Evolutionary conservation across 2,797 vertebrate species (phyloP), one percentile per base, ranked within the genome.

Genomic region (Falco peregrinus): DNA sequence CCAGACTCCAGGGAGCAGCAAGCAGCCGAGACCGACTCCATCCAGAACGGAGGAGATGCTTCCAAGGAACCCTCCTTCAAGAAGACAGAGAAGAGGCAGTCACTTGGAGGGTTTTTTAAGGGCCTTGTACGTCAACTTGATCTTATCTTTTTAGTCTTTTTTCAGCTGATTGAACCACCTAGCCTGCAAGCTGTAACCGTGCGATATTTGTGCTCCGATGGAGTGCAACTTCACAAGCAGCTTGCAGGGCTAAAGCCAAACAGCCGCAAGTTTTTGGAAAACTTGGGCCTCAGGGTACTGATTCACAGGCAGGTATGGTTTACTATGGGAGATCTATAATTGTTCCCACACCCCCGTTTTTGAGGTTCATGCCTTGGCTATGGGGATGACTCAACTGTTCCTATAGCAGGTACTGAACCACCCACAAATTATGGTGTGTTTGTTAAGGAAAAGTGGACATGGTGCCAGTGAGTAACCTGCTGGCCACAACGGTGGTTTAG

Each of bases 101-200:
- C 99, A 84, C 98, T 99, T 11, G 98, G 99, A 33, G 97, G 98
- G 77, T 99, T 99, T 97, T 99, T 99, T 88, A 99, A 99, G 98
- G 98, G 96, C 96, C 98, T 99, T 98, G 99, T 99, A 98, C 26
- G 98, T 96, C 84, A 11, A 33, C 21, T 93, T 94, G 33, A 5
- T 69, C 28, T 71, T 79, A 37, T 13, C 31, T 53, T 93, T 79
- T 50, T 26, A 33, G 81, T 56, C 1, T 0, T 31, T 79, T 57
- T 51, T 48, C 33, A 63, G 63, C 43, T 87, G 48, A 5, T 75
- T 39, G 57, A 24, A 47, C 22, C 4, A 5, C 5, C 24, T n/a
- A 37, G 16, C 35, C 53, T 33, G 24, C 37, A 45, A 51, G 43
- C 28, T 56, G 24, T 50, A 25, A 4, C 31, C 2, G 0, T 4